These are phyloP conservation scores for Chiroxiphia lanceolata DNA, from an alignment of 2,797 vertebrate species.

Conservation along the genomic window DNA sequence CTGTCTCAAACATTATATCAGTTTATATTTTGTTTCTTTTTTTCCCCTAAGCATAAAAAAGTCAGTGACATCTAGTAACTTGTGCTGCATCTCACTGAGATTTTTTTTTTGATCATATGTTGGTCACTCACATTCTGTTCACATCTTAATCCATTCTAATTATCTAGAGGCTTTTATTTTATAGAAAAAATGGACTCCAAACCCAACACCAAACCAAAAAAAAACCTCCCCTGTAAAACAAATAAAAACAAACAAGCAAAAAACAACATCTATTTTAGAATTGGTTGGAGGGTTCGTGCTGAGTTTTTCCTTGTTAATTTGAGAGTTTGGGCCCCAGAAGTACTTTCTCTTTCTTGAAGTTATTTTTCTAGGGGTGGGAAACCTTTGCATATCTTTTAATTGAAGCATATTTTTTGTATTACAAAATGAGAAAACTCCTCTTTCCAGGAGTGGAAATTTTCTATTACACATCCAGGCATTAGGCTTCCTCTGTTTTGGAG, in stretches of 20 bases:
- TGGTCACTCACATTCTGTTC: not conserved
- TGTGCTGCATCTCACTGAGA: not conserved
- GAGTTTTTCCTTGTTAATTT: not conserved
- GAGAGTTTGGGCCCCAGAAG: not conserved
- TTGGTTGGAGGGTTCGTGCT: rapidly evolving
- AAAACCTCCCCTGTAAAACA: rapidly evolving
- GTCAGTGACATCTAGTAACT: not conserved
- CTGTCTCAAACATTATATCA: not conserved
- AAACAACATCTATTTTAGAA: rapidly evolving
- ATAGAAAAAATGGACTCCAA: not conserved
- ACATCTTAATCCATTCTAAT: not conserved
- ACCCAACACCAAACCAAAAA: not conserved
- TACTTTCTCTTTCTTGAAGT: not conserved
- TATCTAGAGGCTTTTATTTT: not conserved
- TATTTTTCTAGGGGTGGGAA: not conserved
- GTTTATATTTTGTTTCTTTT: not conserved
- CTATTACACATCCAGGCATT: not conserved
- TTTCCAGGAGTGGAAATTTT: not conserved
- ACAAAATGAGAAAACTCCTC: not conserved
- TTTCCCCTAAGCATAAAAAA: not conserved
- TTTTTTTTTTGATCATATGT: not conserved
- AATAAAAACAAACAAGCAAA: not conserved
- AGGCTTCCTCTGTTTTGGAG: not conserved
- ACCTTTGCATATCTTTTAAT: not conserved
- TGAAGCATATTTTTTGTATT: not conserved